Conservation (phyloP, 2,113 vertebrate species). For the Corythornis vintsioides region DNA sequence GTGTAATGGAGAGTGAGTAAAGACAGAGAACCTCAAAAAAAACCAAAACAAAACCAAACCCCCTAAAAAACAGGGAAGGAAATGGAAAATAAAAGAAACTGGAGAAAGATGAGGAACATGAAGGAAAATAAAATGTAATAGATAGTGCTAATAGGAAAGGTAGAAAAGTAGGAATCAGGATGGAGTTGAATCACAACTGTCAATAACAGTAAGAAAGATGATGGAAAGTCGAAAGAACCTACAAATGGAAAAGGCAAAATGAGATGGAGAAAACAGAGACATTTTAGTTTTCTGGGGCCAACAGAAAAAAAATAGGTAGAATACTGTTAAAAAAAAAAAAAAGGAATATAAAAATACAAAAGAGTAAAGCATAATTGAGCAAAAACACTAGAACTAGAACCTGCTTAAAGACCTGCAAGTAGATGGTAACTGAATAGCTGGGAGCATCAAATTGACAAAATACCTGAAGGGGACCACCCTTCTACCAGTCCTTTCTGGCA, state of each 20-base stretch:
- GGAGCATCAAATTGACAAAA: background rate
- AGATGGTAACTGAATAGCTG: background rate
- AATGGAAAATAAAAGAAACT: background rate
- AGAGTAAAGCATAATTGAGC: background rate
- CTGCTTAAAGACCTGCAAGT: background rate
- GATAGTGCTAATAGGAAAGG: background rate
- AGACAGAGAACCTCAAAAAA: accelerated
- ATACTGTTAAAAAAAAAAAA: background rate
- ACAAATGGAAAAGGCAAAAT: background rate
- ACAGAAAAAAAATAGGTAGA: background rate
- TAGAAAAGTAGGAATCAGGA: background rate
- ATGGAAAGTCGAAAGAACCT: background rate
- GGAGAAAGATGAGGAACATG: background rate
- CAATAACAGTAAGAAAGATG: background rate
- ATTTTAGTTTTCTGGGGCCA: background rate
- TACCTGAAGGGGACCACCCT: background rate
- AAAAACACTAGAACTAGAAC: background rate
- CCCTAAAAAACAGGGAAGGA: background rate
- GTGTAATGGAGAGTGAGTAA: background rate
- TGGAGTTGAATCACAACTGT: background rate
- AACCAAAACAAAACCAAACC: background rate
- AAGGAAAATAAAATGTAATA: background rate
- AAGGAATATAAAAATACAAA: background rate
- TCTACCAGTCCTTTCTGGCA: background rate
- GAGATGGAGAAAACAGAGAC: background rate